Percentiles rank a stretch among this genome's conserved stretches.
These are phyloP conservation scores for Cryptosula pallasiana DNA, from an alignment of 2,888 invertebrate species.

Conservation along the genomic window DNA sequence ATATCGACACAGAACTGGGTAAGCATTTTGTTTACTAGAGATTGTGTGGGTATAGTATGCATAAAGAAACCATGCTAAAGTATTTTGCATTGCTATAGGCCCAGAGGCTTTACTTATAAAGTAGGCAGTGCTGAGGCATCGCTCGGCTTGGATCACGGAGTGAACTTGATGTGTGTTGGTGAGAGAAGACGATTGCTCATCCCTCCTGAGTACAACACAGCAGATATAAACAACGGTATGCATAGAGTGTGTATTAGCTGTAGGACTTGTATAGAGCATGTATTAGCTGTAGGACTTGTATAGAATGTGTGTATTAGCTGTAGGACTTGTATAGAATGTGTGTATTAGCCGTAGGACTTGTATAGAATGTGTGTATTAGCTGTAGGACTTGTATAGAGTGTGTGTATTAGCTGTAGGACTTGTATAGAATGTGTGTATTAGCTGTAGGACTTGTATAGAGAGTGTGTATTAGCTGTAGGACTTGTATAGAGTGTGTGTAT, in stretches of 20 bases:
- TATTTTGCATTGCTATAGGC: neutral
- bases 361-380: too few species aligned
- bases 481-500: too few species aligned
- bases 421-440: too few species aligned
- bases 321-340: too few species aligned
- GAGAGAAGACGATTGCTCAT: constrained; percentile 18
- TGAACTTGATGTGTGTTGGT: constrained; percentile 15
- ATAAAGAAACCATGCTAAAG: neutral
- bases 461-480: too few species aligned
- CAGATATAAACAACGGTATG: constrained; percentile 11
- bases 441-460: too few species aligned
- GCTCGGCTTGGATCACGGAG: neutral
- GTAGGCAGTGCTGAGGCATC: neutral
- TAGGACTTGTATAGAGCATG: too few species aligned
- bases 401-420: too few species aligned
- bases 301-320: too few species aligned
- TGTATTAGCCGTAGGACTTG: too few species aligned
- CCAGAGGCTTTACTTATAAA: neutral
- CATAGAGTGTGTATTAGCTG: neutral
- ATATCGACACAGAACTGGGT: neutral
- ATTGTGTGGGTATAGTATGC: neutral
- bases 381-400: too few species aligned
- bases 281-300: neutral
- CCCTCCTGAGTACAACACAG: constrained; percentile 7
- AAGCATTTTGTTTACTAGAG: neutral